Percentiles rank a stretch among this genome's conserved stretches.
Conservation (phyloP, 2,888 invertebrate genomes). For the Trachelus troglodyta region DNA sequence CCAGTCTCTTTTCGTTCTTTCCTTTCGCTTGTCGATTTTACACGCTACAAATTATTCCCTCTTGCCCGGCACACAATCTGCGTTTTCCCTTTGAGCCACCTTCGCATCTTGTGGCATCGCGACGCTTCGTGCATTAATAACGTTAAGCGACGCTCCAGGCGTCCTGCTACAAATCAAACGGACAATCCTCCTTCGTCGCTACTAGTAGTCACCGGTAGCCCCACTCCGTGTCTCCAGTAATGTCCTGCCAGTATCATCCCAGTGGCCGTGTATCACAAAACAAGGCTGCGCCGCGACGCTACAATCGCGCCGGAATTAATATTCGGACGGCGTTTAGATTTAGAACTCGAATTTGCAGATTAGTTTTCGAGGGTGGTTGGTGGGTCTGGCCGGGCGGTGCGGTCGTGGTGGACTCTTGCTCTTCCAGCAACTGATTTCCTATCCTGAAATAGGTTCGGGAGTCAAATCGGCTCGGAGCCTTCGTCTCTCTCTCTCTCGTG, state of each 20-base stretch:
- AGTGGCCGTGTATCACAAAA: slow-evolving; percentile 19
- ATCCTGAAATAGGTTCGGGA: slow-evolving; percentile 1
- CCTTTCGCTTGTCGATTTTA: neutral
- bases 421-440: neutral
- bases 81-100: neutral
- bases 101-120: neutral
- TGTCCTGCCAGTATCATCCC: neutral
- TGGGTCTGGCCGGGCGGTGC: slow-evolving; percentile 31
- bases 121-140: neutral
- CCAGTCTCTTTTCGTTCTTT: slow-evolving; percentile 7
- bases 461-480: neutral
- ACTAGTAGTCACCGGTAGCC: neutral
- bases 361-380: slow-evolving; percentile 50
- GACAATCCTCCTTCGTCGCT: neutral
- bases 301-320: slow-evolving; percentile 51
- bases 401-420: slow-evolving; percentile 32
- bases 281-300: slow-evolving; percentile 10
- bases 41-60: neutral
- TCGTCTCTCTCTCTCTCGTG: neutral
- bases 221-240: neutral
- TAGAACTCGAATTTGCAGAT: slow-evolving; percentile 66
- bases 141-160: neutral
- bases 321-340: slow-evolving; percentile 63
- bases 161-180: neutral
- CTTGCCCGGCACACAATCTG: neutral